These are phyloP conservation scores for Oligia strigilis DNA, from an alignment of 2,888 invertebrate species.

Conservation along the genomic window DNA sequence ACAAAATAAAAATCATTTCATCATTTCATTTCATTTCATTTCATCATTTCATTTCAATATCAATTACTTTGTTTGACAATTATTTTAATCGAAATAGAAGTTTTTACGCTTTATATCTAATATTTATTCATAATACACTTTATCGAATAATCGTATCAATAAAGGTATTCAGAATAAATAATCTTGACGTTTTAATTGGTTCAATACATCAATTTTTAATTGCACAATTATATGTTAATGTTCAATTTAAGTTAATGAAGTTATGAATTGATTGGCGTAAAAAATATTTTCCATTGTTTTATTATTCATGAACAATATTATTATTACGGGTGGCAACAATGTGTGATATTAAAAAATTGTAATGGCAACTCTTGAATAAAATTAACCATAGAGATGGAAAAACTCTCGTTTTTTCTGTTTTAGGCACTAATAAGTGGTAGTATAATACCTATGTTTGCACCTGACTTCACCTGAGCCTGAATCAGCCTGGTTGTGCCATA, in stretches of 20 bases:
- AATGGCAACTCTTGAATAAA: not conserved
- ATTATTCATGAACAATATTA: conserved; percentile 38
- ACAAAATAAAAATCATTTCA: too few species aligned
- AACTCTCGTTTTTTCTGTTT: not conserved
- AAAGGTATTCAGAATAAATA: conserved; percentile 36
- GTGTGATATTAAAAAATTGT: not conserved
- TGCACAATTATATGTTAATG: conserved; percentile 58
- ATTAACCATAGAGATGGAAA: not conserved
- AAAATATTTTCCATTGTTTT: conserved; percentile 42
- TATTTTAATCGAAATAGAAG: not conserved
- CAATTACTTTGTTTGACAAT: not conserved
- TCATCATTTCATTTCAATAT: too few species aligned
- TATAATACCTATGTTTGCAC: not conserved
- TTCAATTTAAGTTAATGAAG: conserved; percentile 36
- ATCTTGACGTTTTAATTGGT: conserved; percentile 43
- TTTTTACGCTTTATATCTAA: not conserved
- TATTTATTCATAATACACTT: conserved; percentile 2
- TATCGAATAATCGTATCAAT: conserved; percentile 30
- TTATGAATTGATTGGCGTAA: conserved; percentile 29
- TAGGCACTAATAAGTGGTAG: too few species aligned
- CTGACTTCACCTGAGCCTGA: not conserved
- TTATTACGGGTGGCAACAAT: not conserved
- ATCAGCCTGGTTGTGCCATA: not conserved
- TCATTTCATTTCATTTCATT: too few species aligned
- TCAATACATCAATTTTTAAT: conserved; percentile 46